Conservation (phyloP, 2,797 vertebrate genomes). For the Odontamblyopus lacepedii region DNA sequence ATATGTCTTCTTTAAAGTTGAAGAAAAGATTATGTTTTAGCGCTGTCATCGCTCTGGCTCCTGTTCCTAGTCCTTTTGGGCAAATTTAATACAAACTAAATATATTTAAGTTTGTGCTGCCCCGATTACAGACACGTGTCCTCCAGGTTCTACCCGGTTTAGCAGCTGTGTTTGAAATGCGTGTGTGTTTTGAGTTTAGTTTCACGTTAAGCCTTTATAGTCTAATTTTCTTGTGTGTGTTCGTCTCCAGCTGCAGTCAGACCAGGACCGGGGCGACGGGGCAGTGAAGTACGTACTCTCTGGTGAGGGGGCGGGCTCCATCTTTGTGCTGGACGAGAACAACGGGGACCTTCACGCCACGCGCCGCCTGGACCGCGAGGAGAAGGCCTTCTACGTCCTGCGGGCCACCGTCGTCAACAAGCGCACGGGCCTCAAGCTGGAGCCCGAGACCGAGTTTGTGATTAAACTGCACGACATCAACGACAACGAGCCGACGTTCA, state of each 20-base stretch:
- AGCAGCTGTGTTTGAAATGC: too few relatives aligned
- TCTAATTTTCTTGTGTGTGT: not conserved
- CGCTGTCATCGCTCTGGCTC: too few relatives aligned
- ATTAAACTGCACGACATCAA: constrained; percentile 98
- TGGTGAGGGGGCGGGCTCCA: constrained; percentile 89
- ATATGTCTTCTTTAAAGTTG: too few relatives aligned
- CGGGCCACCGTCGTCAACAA: constrained; percentile 89
- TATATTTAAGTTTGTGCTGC: too few relatives aligned
- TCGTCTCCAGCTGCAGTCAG: constrained; percentile 90
- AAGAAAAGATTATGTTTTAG: too few relatives aligned
- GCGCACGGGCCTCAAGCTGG: constrained; percentile 83
- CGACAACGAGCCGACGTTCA: constrained; percentile 93
- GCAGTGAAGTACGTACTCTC: constrained; percentile 91
- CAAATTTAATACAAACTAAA: too few relatives aligned
- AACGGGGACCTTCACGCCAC: constrained; percentile 94
- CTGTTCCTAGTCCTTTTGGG: too few relatives aligned
- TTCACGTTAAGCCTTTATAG: too few relatives aligned
- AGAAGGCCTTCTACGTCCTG: constrained; percentile 87
- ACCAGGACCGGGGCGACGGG: constrained; percentile 90
- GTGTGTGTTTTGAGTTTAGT: too few relatives aligned
- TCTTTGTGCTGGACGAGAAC: constrained; percentile 90
- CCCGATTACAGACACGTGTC: too few relatives aligned
- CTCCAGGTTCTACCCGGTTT: too few relatives aligned
- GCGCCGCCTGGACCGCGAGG: constrained; percentile 90
- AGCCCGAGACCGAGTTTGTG: constrained; percentile 93